A percentile compares a stretch with the other conserved stretches of the same genome.
These are phyloP conservation scores for Meda fulgida DNA, from an alignment of 2,797 vertebrate species.

Conservation along the genomic window DNA sequence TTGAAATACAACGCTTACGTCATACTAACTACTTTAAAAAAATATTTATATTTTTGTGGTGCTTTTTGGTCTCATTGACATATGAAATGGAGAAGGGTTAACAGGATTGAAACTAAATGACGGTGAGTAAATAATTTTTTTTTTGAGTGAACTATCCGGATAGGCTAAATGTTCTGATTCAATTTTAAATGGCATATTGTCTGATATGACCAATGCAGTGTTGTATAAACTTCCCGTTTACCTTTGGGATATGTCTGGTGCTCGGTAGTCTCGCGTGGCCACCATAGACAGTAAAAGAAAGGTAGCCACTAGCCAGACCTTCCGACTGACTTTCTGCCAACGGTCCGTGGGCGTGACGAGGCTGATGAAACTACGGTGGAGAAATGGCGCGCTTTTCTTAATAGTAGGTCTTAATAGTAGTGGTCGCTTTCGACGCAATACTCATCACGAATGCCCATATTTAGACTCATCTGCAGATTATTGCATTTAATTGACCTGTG, in stretches of 20 bases:
- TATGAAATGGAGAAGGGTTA: neutral
- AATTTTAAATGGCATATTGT: neutral
- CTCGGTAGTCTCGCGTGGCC: no score
- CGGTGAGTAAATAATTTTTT: neutral
- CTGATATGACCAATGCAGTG: no score
- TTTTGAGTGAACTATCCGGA: no score
- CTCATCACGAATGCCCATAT: neutral
- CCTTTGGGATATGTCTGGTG: neutral
- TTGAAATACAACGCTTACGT: neutral
- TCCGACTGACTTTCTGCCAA: no score
- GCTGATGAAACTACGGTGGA: neutral
- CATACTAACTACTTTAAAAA: neutral
- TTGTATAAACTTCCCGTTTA: neutral
- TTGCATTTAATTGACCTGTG: neutral
- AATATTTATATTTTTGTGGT: neutral
- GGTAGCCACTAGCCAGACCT: no score
- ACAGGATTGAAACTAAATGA: neutral
- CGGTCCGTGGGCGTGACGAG: no score
- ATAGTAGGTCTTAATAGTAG: no score
- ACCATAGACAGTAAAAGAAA: no score
- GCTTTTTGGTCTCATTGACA: neutral
- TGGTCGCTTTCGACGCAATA: neutral
- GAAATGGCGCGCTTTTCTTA: constrained; percentile 10
- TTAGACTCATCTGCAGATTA: neutral
- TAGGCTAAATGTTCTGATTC: neutral